Evolutionary conservation across 2,113 vertebrate species (phyloP), one percentile per base, ranked within the genome.

Genomic region (Cyanocitta stelleri): DNA sequence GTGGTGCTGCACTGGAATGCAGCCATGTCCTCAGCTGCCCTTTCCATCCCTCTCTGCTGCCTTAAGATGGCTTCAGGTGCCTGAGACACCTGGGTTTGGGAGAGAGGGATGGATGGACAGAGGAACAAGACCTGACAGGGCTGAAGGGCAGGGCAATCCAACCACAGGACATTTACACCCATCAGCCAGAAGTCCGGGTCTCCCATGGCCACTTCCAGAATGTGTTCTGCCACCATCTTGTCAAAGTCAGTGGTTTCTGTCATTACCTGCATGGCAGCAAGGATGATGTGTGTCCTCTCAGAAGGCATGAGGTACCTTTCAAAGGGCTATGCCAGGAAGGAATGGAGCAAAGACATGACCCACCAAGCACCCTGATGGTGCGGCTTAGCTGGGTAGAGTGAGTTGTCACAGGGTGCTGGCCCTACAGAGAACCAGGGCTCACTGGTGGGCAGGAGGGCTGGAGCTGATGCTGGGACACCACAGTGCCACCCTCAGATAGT

Each of bases 171-270:
- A 46, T 74, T 75, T 52, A 75, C 54, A 39, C 68, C 55, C 0
- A 0, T 27, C 43, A 79, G 48, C 85, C 68, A 80, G 61, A 39
- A 54, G 8, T 20, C 3, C 0, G 4, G 29, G 16, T 85, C 10
- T 62, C 5, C 6, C 10, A 27, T 18, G 20, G 32, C 17, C 18
- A 11, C 26, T 6, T 69, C 5, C 56, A 69, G 41, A 21, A 80
- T 6, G 7, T 11, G 20, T 33, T 17, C 9, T 17, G 29, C 80
- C 3, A 2, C 41, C 3, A 2, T 9, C 33, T 51, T 56, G 5
- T 64, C 59, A 18, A 35, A 49, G 32, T 10, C 1, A 21, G 54
- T 62, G 61, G 13, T 44, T 59, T 58, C 68, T 75, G 10, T 68
- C 80, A 89, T 15, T 0, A 30, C 55, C 8, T 68, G 33, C 5